A percentile compares a stretch with the other conserved stretches of the same genome.
Evolutionary conservation across 2,113 vertebrate species (phyloP).

Genomic region (Atlantisia rogersi): DNA sequence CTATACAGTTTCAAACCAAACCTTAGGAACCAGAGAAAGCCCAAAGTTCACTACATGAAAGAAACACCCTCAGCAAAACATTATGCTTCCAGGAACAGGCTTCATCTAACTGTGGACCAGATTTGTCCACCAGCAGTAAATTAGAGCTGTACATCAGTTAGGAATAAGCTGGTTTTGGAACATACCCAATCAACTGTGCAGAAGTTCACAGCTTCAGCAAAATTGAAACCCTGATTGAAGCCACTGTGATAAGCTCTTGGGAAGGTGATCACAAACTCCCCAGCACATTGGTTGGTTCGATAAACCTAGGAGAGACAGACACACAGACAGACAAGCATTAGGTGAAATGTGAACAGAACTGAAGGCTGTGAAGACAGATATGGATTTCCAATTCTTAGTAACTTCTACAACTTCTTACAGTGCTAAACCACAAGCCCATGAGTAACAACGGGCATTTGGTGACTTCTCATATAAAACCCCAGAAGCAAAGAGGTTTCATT

Average conservation of each 20-base stretch:
- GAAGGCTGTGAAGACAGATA: background rate
- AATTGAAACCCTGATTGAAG: slow-evolving; percentile 99
- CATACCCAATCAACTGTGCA: slow-evolving; percentile 98
- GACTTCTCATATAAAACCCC: background rate
- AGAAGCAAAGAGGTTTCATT: background rate
- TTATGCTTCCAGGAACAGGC: background rate
- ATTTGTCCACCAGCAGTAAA: background rate
- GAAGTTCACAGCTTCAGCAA: slow-evolving; percentile 98
- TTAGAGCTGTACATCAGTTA: background rate
- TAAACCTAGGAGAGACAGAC: slow-evolving; percentile 82
- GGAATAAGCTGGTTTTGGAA: background rate
- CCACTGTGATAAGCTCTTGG: slow-evolving; percentile 97
- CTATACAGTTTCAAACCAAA: background rate
- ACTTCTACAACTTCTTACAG: background rate
- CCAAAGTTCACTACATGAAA: background rate
- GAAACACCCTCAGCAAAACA: background rate
- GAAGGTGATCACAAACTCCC: slow-evolving; percentile 98
- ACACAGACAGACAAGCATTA: background rate
- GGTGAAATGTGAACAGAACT: background rate
- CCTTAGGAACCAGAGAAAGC: background rate
- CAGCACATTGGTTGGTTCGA: slow-evolving; percentile 97
- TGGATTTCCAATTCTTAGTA: background rate
- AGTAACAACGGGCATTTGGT: background rate
- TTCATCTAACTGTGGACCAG: background rate
- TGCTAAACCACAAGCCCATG: background rate